phyloP scores from a whole-genome alignment of 2,113 vertebrate species.

The Notarius lentiginosus region DNA sequence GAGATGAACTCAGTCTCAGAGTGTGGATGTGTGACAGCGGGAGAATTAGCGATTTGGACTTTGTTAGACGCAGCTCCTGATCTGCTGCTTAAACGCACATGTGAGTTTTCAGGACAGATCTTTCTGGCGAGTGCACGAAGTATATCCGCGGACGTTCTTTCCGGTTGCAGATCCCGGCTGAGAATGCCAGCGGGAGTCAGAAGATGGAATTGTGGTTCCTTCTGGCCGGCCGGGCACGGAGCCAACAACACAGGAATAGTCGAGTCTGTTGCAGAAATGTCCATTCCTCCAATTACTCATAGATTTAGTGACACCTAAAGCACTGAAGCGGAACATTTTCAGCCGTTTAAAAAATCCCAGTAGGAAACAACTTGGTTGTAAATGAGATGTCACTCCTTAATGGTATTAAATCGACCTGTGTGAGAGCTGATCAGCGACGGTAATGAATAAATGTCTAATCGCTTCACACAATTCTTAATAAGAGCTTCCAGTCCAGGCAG shows the following conservation, averaged over 20 bases:
- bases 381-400: constrained; percentile 36
- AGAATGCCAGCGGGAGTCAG: constrained; percentile 37
- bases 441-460: constrained; percentile 42
- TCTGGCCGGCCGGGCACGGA: constrained; percentile 39
- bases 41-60: background rate
- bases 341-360: background rate
- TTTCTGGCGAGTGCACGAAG: constrained; percentile 42
- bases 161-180: constrained; percentile 29
- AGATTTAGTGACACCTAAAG: constrained; percentile 16
- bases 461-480: constrained; percentile 1
- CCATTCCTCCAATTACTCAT: constrained; percentile 23
- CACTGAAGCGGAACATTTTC: background rate
- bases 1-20: background rate
- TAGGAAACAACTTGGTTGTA: background rate
- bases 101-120: constrained; percentile 43
- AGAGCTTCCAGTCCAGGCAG: constrained; percentile 9
- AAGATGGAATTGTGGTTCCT: constrained; percentile 43
- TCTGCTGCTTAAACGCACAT: constrained; percentile 44
- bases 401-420: constrained; percentile 22
- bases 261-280: background rate
- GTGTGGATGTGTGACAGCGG: background rate
- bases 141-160: constrained; percentile 29
- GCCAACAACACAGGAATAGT: constrained; percentile 6
- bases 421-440: constrained; percentile 25
- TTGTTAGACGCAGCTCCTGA: constrained; percentile 18